Evolutionary conservation across 2,797 vertebrate species (phyloP).

Genomic region (Antrozous pallidus): DNA sequence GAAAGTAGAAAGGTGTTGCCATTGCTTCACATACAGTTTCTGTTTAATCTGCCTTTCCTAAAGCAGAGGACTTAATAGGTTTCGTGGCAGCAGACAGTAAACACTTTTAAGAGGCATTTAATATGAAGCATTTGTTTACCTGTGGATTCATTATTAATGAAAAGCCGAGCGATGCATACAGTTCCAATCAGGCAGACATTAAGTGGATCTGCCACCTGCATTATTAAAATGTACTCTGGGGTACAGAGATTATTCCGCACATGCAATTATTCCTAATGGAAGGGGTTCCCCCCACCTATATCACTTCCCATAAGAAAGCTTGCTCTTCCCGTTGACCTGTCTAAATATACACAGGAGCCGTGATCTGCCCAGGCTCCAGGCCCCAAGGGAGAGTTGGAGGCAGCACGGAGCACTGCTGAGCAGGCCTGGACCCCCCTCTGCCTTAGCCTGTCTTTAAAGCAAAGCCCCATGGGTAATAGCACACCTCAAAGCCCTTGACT

Average conservation of each 20-base stretch:
- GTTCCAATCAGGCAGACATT: constrained; percentile 67
- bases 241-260: constrained; percentile 69
- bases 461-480: not conserved
- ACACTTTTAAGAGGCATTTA: constrained; percentile 71
- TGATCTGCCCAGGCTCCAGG: not conserved
- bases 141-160: constrained; percentile 69
- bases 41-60: not conserved
- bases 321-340: constrained; percentile 70
- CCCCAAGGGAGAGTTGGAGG: not conserved
- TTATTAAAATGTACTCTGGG: constrained; percentile 76
- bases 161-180: constrained; percentile 48
- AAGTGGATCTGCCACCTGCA: constrained; percentile 75
- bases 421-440: fast-evolving
- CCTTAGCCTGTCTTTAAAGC: not conserved
- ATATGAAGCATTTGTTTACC: constrained; percentile 70
- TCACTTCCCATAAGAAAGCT: constrained; percentile 49
- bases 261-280: constrained; percentile 61
- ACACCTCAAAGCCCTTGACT: not conserved
- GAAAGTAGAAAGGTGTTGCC: not conserved
- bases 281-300: not conserved
- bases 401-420: not conserved
- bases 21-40: not conserved
- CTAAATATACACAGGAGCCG: constrained; percentile 27
- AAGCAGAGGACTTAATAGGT: constrained; percentile 26
- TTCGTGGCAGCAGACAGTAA: constrained; percentile 55